Base-by-base conservation (phyloP, 1,140 invertebrate species). In the Bombus difficillimus region DNA sequence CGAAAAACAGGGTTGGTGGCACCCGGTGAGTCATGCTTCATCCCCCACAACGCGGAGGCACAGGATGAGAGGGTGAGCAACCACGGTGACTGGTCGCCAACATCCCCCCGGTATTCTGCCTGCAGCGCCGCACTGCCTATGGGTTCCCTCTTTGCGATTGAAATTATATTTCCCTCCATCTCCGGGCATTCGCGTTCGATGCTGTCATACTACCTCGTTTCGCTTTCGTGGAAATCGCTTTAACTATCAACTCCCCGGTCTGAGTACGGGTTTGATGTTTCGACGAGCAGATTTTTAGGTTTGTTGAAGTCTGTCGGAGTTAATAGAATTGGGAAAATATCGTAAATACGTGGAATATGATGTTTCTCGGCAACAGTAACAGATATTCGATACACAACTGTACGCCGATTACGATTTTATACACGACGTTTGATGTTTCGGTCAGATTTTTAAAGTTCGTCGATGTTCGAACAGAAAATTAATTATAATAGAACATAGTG, bases 21-120 rank as follows among this genome's bases (percentile, higher is more conserved):
- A 85, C 62, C 74, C 73, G 90, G 88, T 94, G 93, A 94, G 92
- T 94, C 93, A 94, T 90, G 87, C 92, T 94, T 93, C 90, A 93
- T 93, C 92, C 92, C 91, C 89, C 83, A 90, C 87, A 72, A 13
- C 53, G 9, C 2, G 22, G 3, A 34, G 6, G 15, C 32, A 1
- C 3, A 69, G 84, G 57, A 53, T 22, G 82, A 73, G 71, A 57
- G 79, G 75, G 75, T 68, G 71, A 57, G 43, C 74, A 53, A 78
- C 25, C 82, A 81, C 68, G 85, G 74, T 81, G 83, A 91, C 86
- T 89, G 86, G 83, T 86, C 83, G 89, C 85, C 87, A 81, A 87
- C 85, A 83, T 86, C 74, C 86, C 79, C 82, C 72, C 66, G 37
- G 37, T 81, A 90, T 86, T 88, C 88, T 76, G 84, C 73, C 87